These are phyloP conservation scores for Cheilosia variabilis DNA, from an alignment of 2,888 invertebrate species.

Conservation along the genomic window DNA sequence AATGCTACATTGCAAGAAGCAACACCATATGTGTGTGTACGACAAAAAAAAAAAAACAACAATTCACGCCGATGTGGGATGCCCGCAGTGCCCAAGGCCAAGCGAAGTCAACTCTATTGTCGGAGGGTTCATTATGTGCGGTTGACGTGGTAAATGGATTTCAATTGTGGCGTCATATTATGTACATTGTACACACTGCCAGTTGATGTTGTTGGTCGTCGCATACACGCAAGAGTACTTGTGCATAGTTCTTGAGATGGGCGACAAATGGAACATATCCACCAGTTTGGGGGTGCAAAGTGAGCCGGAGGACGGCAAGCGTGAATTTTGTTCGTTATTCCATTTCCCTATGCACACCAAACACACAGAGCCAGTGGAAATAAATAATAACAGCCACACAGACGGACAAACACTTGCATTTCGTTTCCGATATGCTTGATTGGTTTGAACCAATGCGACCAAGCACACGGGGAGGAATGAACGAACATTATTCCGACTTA, in stretches of 20 bases:
- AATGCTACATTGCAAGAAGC: constrained; percentile 32
- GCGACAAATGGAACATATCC: constrained; percentile 67
- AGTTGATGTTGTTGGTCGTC: background rate
- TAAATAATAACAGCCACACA: constrained; percentile 7
- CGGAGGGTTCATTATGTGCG: constrained; percentile 61
- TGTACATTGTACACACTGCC: constrained; percentile 14
- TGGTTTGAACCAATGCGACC: constrained; percentile 61
- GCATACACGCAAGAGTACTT: background rate
- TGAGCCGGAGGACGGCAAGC: constrained; percentile 44
- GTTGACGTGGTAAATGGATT: constrained; percentile 74
- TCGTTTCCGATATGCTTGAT: constrained; percentile 70
- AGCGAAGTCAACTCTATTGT: constrained; percentile 72
- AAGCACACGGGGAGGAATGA: constrained; percentile 40
- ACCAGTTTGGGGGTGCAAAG: constrained; percentile 15
- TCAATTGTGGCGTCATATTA: constrained; percentile 70
- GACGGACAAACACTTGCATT: constrained; percentile 67
- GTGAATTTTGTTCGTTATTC: constrained; percentile 41
- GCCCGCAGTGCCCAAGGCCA: constrained; percentile 68
- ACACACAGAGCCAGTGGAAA: constrained; percentile 9
- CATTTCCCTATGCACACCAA: constrained; percentile 3
- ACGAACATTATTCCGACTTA: constrained; percentile 37
- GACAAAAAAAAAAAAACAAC: background rate
- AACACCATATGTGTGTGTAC: constrained; percentile 11
- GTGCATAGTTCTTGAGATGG: constrained; percentile 26
- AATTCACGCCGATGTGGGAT: constrained; percentile 37